These are phyloP conservation scores for Microctenopoma steveboyesi DNA, from an alignment of 2,797 vertebrate genomes.

Conservation along the genomic window DNA sequence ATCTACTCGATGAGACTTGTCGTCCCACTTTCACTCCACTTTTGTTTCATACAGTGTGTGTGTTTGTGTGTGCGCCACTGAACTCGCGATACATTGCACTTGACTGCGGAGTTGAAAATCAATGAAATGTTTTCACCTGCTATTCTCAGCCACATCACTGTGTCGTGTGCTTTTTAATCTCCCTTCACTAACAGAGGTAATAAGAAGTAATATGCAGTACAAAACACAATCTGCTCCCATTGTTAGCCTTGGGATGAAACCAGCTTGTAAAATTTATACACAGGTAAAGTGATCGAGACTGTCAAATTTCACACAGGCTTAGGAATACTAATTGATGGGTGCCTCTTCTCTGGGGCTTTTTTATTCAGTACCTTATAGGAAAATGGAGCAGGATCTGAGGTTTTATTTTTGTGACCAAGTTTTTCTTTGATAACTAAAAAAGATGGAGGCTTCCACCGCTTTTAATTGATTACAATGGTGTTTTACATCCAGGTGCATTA, in stretches of 20 bases:
- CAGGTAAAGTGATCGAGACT: slow-evolving; percentile 54
- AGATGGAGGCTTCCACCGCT: slow-evolving; percentile 8
- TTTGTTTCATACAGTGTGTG: slow-evolving; percentile 60
- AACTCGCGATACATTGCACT: slow-evolving; percentile 67
- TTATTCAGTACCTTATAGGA: slow-evolving; percentile 28
- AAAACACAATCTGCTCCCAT: slow-evolving; percentile 54
- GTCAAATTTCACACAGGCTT: slow-evolving; percentile 45
- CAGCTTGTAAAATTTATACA: slow-evolving; percentile 51
- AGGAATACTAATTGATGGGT: slow-evolving; percentile 49
- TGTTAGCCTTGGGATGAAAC: slow-evolving; percentile 62
- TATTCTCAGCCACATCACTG: slow-evolving; percentile 65
- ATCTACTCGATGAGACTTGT: slow-evolving; percentile 72
- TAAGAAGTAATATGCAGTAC: slow-evolving; percentile 67
- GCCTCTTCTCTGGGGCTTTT: slow-evolving; percentile 37
- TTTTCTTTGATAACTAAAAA: slow-evolving; percentile 35
- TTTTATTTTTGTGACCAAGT: slow-evolving; percentile 55
- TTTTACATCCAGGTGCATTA: slow-evolving; percentile 26
- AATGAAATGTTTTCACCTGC: slow-evolving; percentile 68
- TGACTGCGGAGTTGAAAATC: slow-evolving; percentile 70
- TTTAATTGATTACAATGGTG: slow-evolving; percentile 39
- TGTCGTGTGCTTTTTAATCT: slow-evolving; percentile 71
- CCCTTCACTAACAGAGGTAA: slow-evolving; percentile 59
- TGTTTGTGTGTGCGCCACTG: slow-evolving; percentile 50
- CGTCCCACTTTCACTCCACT: slow-evolving; percentile 73
- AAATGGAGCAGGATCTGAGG: slow-evolving; percentile 39